phyloP scores from a whole-genome alignment of 2,797 vertebrate species.

The Sebastes oblongus region DNA sequence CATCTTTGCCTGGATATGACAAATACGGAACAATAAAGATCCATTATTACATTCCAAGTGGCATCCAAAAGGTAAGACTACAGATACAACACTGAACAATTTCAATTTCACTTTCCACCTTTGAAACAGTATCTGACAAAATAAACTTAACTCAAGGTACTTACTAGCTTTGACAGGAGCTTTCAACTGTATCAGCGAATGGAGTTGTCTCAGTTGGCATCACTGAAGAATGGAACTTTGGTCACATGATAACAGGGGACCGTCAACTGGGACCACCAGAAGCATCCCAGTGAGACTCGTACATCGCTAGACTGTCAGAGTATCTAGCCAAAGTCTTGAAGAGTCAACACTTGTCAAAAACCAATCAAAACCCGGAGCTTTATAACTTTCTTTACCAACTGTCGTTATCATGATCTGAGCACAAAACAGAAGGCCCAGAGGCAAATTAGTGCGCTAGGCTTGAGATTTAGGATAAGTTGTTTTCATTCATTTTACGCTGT shows the following conservation, averaged over 20 bases:
- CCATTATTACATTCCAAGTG: constrained; percentile 72
- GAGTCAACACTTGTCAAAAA: neutral
- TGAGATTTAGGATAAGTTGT: too few relatives aligned
- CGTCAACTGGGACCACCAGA: neutral
- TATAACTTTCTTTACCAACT: too few relatives aligned
- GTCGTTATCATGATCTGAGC: too few relatives aligned
- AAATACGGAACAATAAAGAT: constrained; percentile 68
- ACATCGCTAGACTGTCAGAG: neutral
- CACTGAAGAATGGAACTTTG: neutral
- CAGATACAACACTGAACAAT: neutral
- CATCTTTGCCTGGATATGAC: constrained; percentile 74
- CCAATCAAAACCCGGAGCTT: neutral
- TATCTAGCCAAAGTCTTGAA: neutral
- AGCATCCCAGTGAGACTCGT: neutral
- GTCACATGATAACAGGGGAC: neutral
- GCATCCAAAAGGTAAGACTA: constrained; percentile 76
- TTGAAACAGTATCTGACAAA: neutral
- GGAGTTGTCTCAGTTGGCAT: neutral
- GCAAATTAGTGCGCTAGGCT: too few relatives aligned
- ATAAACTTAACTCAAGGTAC: neutral
- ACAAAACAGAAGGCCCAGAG: too few relatives aligned
- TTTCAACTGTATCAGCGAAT: neutral
- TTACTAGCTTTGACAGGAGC: neutral
- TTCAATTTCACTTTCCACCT: neutral
- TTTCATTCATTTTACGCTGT: too few relatives aligned